Evolutionary conservation across 2,797 vertebrate species (phyloP), one percentile per base, ranked within the genome.

Genomic region (Hyperoplus immaculatus): DNA sequence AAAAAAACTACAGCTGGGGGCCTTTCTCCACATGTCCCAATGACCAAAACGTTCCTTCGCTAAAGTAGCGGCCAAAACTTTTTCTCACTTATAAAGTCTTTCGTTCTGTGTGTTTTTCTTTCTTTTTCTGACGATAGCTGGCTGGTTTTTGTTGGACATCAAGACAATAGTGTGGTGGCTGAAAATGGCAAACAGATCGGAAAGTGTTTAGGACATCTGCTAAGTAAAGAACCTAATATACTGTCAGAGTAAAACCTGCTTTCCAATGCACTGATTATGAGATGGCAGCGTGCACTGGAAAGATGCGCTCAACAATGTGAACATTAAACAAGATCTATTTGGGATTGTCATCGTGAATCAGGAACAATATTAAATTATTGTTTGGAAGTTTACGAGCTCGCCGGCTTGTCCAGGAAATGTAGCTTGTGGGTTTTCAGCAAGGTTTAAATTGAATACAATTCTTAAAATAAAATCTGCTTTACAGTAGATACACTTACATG

Each of bases 21-120:
- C 84, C 73, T 89, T 85, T 84, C 78, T 88, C 50, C 75, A 68
- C 77, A 65, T 29, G 50, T 5, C 65, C 62, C 82, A 53, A 36
- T 66, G 73, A 84, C 80, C 83, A 81, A 81, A 84, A 82, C 39
- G 53, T 88, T 85, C 70, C 80, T 72, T 66, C 21, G 47, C 60
- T 42, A 56, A 80, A 67, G 56, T 62, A 41, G 7, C 5, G 7
- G 61, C 69, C 47, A 69, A 71, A 75, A 59, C 12, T 29, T 29
- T 0, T 47, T 69, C 9, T 41, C 36, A 61, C 64, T 38, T n/a
- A 74, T 46, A 68, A 65, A 72, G 45, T 46, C 10, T 51, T 49
- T 64, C 54, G 3, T 13, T 66, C 29, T 68, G 45, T 4, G 18
- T 29, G 54, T 5, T 21, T 45, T 13, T 39, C 15, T 9, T 5